Evolutionary conservation across 2,797 vertebrate species (phyloP), one percentile per base, ranked within the genome.

Genomic region (Squalus acanthias): DNA sequence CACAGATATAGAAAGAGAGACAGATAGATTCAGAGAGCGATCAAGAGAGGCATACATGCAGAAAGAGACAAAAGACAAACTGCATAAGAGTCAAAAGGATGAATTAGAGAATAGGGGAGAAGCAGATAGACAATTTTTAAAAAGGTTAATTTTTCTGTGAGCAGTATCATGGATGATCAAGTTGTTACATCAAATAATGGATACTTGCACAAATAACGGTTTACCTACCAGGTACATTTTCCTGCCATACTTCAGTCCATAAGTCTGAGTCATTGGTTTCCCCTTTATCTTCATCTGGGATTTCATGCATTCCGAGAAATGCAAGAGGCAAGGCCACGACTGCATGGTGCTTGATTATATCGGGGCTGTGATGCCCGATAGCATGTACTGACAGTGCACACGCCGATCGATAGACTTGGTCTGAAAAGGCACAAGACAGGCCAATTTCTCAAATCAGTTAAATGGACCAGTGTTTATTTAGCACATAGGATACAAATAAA

Each of bases 191-290:
- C 8, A 33, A 29, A 76, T 57, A 79, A 33, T 79, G 33, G 33
- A 33, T 39, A n/a, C 33, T 29, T 96, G 65, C 29, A 76, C 9
- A 33, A 13, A 63, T 74, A 15, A 72, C 6, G 24, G 26, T 57
- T 20, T 96, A 96, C 97, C 95, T 97, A 99, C 99, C 99, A 96
- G 99, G 99, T 50, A 99, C 99, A 1, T 99, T 99, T 97, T 99
- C 99, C 97, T 99, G 99, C 99, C 99, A 99, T 96, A 99, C 99
- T 98, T 99, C 99, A 13, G 98, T 97, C 99, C 99, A 99, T 91
- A 99, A 97, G 33, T 98, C 97, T 96, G 98, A 98, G 76, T 99
- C 98, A 12, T 98, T 98, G 96, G 98, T 98, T 96, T 99, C 99
- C 63, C 98, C 98, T 97, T 98, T 98, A 96, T 99, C 99, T 96